Base-by-base conservation (phyloP, 2,888 invertebrate genomes). In the Andrena trimmerana region DNA sequence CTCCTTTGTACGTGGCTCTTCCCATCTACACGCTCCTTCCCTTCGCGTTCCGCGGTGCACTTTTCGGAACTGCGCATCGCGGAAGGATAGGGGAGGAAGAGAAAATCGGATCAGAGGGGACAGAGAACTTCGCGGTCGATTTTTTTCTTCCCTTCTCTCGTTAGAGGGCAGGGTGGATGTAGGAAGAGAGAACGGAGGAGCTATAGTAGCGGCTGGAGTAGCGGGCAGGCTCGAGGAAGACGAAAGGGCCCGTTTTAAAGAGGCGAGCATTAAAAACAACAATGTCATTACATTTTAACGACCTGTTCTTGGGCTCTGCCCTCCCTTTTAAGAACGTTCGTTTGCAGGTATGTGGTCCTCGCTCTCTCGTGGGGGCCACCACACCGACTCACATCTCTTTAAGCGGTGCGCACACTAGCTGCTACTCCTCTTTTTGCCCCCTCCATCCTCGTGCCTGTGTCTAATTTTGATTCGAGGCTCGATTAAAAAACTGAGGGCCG, bases 231-330 rank as follows among this genome's bases (percentile, higher is more conserved):
- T 87, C 87, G 86, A 86, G 87, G 86, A 88, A 88, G 88, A 88
- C 89, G 93, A 95, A 93, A 94, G 96, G 93, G 88, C 83, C 84
- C 89, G 95, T 95, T 91, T 91, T 92, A 91, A 92, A 92, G 90
- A 91, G 90, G 90, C 90, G 81, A 91, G 90, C 91, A 91, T 92
- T 92, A 91, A 92, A 91, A 92, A 91, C 91, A 92, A 92, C 92
- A 92, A 92, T 92, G 92, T 91, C 92, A 92, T 92, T 92, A 92
- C 91, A 92, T 90, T 92, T 92, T 92, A 92, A 92, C 92, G 92
- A 92, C 90, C 91, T 92, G 92, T 92, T 92, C 90, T 86, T 90
- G 86, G 89, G 87, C 87, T 87, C 81, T 88, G 88, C 87, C 88
- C 90, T 87, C 85, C 88, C 90, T 88, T 88, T 90, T 88, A 87